Base-by-base conservation (phyloP, 2,888 invertebrate species). In the Drosophila mercatorum region DNA sequence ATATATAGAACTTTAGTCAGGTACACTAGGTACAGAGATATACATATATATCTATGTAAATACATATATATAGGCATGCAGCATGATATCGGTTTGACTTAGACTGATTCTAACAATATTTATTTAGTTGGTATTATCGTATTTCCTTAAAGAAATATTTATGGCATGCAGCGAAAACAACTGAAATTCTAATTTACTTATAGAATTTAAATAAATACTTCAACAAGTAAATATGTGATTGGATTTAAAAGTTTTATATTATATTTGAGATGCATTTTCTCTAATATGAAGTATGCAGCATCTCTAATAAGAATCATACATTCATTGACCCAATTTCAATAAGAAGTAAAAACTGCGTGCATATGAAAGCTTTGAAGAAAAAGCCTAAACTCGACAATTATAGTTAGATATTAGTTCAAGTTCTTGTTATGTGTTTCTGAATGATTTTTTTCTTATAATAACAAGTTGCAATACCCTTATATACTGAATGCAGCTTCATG, bases 1-100 rank as follows among this genome's bases (percentile, higher is more conserved):
- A 22, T 22, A 79, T 17, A 75, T 75, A 75, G 63, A 68, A 43
- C 40, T 36, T 22, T 38, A 26, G 40, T 36, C 46, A 69, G 52
- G 60, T 60, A 60, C 22, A 28, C 53, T 36, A 68, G 68, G 52
- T 51, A 68, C 41, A 66, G 31, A 31, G 6, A 5, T 34, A 34
- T 34, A 34, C 14, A 22, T 44, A 28, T 59, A 41, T 59, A 67
- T 49, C 49, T 58, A 31, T 52, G 8, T 56, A 36, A 26, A 41
- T 44, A 51, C n/a, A 70, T 58, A 36, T 44, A 70, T 58, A 38
- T 31, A 31, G 31, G 71, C 63, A 71, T 61, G 74, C 28, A 62
- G 67, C 73, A 68, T 67, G 40, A n/a, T 12, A 34, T 66, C 47
- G 38, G 38, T 40, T 22, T 38, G 12, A 40, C 17, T 28, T n/a